Base-by-base conservation (phyloP, 2,888 invertebrate species). In the Drosophila putrida region DNA sequence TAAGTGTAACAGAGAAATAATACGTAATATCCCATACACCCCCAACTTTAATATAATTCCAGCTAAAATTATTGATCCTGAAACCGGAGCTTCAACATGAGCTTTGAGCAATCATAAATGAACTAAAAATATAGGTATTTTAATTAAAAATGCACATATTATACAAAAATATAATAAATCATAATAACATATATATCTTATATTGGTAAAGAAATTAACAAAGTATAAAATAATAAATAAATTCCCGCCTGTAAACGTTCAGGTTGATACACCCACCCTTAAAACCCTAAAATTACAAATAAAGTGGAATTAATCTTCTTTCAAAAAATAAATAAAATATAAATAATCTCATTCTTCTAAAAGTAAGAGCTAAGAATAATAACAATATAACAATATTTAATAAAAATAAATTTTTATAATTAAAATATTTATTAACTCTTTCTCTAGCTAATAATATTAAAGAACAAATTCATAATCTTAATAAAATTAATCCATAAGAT, bases 1-100 rank as follows among this genome's bases (percentile, higher is more conserved):
- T 78, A 90, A 82, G 57, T 93, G 90, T 86, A 94, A 92, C 92
- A 94, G 87, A 78, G 88, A 77, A 90, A 94, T 90, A 82, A 94
- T 77, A 0, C 95, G 95, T 66, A 95, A 91, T 85, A 96, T 80
- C 0, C 95, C 95, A 93, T 95, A 96, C 0, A 95, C 95, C 0
- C 96, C 96, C 93, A 96, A 93, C 90, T 96, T 96, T 92, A 96
- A 93, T 88, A 96, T 94, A 92, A 96, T 93, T 0, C 95, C 95
- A 0, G 95, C 96, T 92, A 96, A 94, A 94, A 96, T 94, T 93
- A 96, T 96, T 2, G 95, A 96, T 0, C 96, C 95, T 2, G 94
- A 93, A 75, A 96, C 93, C 4, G 96, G 95, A 61, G 96, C 96
- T 77, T 96, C 96, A 1, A 96, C 95, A 94, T 96, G 96, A 92